These are phyloP conservation scores for Lota lota DNA, from an alignment of 2,113 vertebrate species.

Conservation along the genomic window DNA sequence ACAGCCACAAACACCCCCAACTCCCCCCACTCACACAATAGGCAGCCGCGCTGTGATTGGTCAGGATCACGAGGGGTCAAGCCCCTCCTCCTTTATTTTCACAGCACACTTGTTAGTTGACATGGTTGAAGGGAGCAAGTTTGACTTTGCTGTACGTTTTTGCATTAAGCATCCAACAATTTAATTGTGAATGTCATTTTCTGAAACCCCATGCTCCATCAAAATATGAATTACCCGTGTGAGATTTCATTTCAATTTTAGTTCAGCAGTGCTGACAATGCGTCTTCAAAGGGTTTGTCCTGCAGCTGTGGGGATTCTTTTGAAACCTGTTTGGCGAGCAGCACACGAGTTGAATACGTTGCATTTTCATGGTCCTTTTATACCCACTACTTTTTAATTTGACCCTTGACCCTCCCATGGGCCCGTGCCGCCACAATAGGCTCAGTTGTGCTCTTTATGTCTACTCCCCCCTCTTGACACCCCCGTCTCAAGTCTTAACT, in stretches of 20 bases:
- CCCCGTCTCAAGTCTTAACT: too few relatives aligned
- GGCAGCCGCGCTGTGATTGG: conserved; percentile 2
- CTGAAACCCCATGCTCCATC: not conserved
- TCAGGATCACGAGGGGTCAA: conserved; percentile 9
- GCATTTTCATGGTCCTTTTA: not conserved
- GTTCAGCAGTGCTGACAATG: not conserved
- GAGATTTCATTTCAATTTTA: not conserved
- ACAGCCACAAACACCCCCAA: conserved; percentile 11
- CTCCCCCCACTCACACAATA: conserved; percentile 43
- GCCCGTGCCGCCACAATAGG: conserved; percentile 39
- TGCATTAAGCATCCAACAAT: too few relatives aligned
- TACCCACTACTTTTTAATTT: not conserved
- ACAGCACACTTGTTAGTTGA: not conserved
- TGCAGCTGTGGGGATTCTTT: not conserved
- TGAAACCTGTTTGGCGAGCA: not conserved
- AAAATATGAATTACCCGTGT: not conserved
- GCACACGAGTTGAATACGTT: not conserved
- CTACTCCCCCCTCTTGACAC: not conserved
- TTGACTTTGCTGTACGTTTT: too few relatives aligned
- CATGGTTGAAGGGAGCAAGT: too few relatives aligned
- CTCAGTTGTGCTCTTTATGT: conserved; percentile 31
- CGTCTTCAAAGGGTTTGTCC: not conserved
- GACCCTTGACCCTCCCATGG: conserved; percentile 17
- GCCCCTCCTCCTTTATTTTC: not conserved
- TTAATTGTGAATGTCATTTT: not conserved